A percentile compares a stretch with the other conserved stretches of the same genome.
phyloP scores from a whole-genome alignment of 2,888 invertebrate genomes.

The Yponomeuta evonymella region DNA sequence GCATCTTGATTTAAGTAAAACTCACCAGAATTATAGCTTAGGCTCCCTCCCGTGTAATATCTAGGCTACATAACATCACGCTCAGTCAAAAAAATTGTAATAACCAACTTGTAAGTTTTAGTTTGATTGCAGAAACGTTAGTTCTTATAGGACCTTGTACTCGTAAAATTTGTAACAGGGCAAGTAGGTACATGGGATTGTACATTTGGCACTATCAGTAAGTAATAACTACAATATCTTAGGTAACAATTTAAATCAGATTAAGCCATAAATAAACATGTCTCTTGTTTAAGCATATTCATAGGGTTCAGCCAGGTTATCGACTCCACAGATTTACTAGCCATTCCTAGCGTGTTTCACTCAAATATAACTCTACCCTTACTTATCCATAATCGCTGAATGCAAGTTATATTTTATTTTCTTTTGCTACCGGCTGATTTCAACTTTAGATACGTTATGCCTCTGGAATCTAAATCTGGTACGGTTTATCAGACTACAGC shows the following conservation, averaged over 20 bases:
- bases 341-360: background rate
- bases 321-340: conserved; percentile 4
- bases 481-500: background rate
- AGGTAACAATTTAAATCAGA: background rate
- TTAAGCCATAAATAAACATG: background rate
- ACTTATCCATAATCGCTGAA: background rate
- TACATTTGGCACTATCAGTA: too few species aligned
- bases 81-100: too few species aligned
- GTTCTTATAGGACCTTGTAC: too few species aligned
- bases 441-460: background rate
- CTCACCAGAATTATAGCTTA: too few species aligned
- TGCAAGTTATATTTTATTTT: conserved; percentile 9
- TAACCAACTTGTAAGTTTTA: too few species aligned
- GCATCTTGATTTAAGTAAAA: too few species aligned
- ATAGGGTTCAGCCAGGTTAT: background rate
- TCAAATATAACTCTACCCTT: conserved; percentile 8
- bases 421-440: conserved; percentile 17
- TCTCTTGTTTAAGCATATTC: background rate
- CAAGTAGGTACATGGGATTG: too few species aligned
- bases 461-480: background rate
- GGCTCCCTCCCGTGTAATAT: too few species aligned
- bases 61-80: too few species aligned
- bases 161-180: too few species aligned
- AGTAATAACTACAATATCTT: background rate
- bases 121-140: too few species aligned